Percentiles rank a stretch among this genome's conserved stretches.
Evolutionary conservation across 92 coral and sea anemone species (phyloP).

Genomic region (Zoanthus sansibaricus): DNA sequence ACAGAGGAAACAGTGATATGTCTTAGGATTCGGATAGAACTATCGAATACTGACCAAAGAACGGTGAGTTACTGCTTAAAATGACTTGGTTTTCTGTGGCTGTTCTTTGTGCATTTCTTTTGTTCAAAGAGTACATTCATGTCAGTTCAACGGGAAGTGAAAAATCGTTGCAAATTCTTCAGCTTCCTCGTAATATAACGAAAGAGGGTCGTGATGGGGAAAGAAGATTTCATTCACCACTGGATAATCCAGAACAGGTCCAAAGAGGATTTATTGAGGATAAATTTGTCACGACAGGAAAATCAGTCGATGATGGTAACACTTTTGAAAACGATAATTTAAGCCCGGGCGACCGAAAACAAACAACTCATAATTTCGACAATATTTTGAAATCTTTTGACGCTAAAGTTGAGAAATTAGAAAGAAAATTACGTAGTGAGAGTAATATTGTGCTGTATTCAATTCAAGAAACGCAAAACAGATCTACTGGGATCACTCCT

Average conservation of each 20-base stretch:
- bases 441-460: background rate
- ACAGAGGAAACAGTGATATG: background rate
- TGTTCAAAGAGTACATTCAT: background rate
- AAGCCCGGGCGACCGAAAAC: constrained; percentile 22
- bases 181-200: background rate
- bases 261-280: constrained; percentile 8
- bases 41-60: background rate
- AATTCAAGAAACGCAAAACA: background rate
- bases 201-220: background rate
- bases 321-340: constrained; percentile 4
- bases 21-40: background rate
- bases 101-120: background rate
- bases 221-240: constrained; percentile 13
- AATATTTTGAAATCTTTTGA: constrained; percentile 12
- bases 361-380: constrained; percentile 8
- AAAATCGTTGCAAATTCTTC: constrained; percentile 5
- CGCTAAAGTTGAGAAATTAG: constrained; percentile 21
- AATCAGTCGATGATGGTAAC: constrained; percentile 48
- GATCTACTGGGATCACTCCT: background rate
- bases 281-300: background rate
- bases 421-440: background rate
- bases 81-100: background rate
- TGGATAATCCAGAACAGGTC: background rate
- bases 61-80: background rate
- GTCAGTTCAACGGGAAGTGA: constrained; percentile 11